phyloP scores from a whole-genome alignment of 2,113 vertebrate species.

The Aleadryas rufinucha region DNA sequence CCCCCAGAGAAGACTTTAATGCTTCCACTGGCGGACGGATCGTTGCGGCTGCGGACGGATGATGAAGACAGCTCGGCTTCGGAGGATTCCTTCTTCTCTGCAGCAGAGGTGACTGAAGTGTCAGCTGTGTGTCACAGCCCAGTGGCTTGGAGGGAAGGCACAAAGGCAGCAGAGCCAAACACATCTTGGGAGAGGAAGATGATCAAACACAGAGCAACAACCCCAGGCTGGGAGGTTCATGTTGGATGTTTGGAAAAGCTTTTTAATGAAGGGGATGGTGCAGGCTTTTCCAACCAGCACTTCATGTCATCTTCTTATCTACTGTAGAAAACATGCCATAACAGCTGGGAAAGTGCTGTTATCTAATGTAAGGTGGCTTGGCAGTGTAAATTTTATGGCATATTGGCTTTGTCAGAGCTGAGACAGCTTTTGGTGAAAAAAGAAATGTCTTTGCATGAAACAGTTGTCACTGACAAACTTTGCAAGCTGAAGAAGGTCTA shows the following conservation, averaged over 20 bases:
- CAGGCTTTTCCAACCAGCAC: background rate
- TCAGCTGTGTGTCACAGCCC: background rate
- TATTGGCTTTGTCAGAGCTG: background rate
- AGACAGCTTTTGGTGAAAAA: background rate
- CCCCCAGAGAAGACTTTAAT: conserved; percentile 87
- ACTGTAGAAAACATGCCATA: background rate
- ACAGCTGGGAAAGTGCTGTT: background rate
- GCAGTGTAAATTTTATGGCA: background rate
- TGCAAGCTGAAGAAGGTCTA: background rate
- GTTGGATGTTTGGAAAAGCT: background rate
- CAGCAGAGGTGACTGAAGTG: conserved; percentile 82
- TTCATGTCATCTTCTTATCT: background rate
- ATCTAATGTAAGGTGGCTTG: background rate
- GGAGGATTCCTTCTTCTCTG: conserved; percentile 95
- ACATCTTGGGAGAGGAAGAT: background rate
- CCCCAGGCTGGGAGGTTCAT: background rate
- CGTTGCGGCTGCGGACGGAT: conserved; percentile 69
- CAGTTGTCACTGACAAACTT: background rate
- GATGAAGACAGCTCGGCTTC: conserved; percentile 85
- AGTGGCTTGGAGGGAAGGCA: background rate
- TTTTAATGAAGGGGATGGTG: background rate
- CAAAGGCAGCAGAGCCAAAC: background rate
- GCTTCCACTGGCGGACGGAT: conserved; percentile 83
- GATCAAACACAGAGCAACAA: background rate
- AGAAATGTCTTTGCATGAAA: background rate